Evolutionary conservation across 2,113 vertebrate genomes (phyloP), one percentile per base, ranked within the genome.

Genomic region (Arizona elegans): DNA sequence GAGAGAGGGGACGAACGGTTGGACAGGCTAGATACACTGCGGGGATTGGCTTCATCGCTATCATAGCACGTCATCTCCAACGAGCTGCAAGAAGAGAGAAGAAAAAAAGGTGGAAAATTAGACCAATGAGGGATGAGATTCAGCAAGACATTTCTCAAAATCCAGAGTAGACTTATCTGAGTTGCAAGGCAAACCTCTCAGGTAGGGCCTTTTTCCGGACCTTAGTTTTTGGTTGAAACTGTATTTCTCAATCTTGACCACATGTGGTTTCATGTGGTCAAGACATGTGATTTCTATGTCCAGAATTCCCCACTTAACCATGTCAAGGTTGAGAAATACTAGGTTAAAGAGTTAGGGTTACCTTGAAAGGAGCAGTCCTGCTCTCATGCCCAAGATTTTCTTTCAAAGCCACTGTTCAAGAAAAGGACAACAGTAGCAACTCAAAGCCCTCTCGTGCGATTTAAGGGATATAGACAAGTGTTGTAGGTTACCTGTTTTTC

Each of bases 1-100:
- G 99, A 99, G 50, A 99, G 96, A 0, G 99, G 99, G 0, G 99
- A 99, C 0, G 99, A 99, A 94, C 99, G 98, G 95, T 99, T 99
- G 88, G 99, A 99, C 17, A 99, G 96, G 94, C 99, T 99, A 96
- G 99, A 99, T 59, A 99, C 95, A 0, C 99, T 99, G 93, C 98
- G 98, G 0, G 98, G 96, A 59, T 99, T 99, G 92, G 98, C 98
- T 23, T 99, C 99, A 0, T 99, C 99, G 0, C 99, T 99, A 97
- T 99, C 99, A 0, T 99, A 99, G 97, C 98, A 99, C 58, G 97
- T 97, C 96, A 97, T 98, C 95, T 99, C 99, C 91, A 98, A 97
- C 70, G 98, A 98, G 97, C 99, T 99, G 94, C 0, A 10, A 21
- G 94, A 94, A 93, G 2, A 87, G 92, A 95, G 85, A 96, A 91